A percentile compares a stretch with the other conserved stretches of the same genome.
These are phyloP conservation scores for Caenorhabditis doughertyi DNA, from an alignment of 2,888 invertebrate genomes.

Conservation along the genomic window DNA sequence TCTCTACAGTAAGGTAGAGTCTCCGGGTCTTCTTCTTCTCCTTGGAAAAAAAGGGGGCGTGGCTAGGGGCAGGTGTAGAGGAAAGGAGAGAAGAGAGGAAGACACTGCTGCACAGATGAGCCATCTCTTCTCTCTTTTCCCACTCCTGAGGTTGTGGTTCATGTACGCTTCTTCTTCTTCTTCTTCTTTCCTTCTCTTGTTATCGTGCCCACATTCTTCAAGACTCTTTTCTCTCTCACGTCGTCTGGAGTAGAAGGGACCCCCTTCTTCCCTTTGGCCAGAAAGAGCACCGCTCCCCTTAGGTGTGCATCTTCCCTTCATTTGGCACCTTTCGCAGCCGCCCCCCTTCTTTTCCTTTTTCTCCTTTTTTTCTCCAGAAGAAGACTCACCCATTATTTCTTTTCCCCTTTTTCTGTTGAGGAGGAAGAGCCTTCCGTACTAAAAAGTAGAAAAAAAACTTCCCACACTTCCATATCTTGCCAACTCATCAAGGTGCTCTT, in stretches of 20 bases:
- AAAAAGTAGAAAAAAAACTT: conserved; percentile 28
- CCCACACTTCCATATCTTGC: conserved; percentile 56
- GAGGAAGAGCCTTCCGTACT: too few relatives aligned
- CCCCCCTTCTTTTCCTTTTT: conserved; percentile 21
- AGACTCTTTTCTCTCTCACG: conserved; percentile 39
- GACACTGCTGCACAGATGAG: conserved; percentile 48
- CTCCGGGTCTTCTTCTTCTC: neutral
- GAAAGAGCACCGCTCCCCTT: conserved; percentile 52
- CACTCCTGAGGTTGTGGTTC: conserved; percentile 44
- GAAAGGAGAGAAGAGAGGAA: conserved; percentile 4
- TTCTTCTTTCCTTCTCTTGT: conserved; percentile 44
- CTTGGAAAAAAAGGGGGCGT: conserved; percentile 28
- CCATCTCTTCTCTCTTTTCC: conserved; percentile 34
- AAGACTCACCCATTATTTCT: conserved; percentile 44
- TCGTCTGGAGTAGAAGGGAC: conserved; percentile 48
- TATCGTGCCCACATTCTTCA: conserved; percentile 57
- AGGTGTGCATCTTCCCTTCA: conserved; percentile 69
- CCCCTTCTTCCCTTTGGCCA: conserved; percentile 39
- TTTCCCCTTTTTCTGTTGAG: conserved; percentile 21
- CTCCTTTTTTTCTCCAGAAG: conserved; percentile 2
- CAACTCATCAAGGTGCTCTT: conserved; percentile 52
- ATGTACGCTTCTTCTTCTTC: conserved; percentile 58
- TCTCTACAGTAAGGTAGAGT: conserved; percentile 46
- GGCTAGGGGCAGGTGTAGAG: conserved; percentile 49
- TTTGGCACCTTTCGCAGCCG: conserved; percentile 62